Base-by-base conservation (phyloP, 2,888 invertebrate species). In the Hartigia nigra region DNA sequence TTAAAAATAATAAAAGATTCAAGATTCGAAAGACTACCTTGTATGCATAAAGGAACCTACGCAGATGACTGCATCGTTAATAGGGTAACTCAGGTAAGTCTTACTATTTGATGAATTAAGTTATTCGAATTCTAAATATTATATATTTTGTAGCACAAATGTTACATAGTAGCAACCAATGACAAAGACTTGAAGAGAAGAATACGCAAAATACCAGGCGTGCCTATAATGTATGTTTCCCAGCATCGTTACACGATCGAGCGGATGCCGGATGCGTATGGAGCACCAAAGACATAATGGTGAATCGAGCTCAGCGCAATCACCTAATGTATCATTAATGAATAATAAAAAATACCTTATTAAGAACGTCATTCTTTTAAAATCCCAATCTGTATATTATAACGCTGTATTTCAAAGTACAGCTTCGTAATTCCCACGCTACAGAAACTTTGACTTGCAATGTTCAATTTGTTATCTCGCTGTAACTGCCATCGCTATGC, bases 101-200 rank as follows among this genome's bases (percentile, higher is more conserved):
- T 37, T n/a, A 70, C n/a, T 37, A n/a, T 23, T 31, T 1, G 5
- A 34, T 23, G 11, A 70, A 76, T 69, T 9, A 70, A 31, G 14
- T 14, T 34, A 77, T 72, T 69, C 23, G 78, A 69, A 77, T 12
- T 31, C 31, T 70, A 76, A n/a, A 69, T 78, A 35, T 69, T 37
- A 72, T 77, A 81, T 78, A 74, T 81, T 74, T 81, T 89, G 80
- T 91, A 99, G 94, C 99, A 99, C 92, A 99, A 99, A 91, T 99
- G 99, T 93, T 99, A 99, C 91, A 99, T 99, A 88, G 99, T 99
- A 55, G 99, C 98, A 1, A 99, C 99, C 23, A 99, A 99, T 93
- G 99, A 99, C 92, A 98, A 97, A 92, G 99, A 99, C 91, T 93
- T 99, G 81, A 98, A 98, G 91, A 94, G 97, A 87, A 94, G 99